phyloP scores from a whole-genome alignment of 2,113 vertebrate species.

The Dipodomys ordii region DNA sequence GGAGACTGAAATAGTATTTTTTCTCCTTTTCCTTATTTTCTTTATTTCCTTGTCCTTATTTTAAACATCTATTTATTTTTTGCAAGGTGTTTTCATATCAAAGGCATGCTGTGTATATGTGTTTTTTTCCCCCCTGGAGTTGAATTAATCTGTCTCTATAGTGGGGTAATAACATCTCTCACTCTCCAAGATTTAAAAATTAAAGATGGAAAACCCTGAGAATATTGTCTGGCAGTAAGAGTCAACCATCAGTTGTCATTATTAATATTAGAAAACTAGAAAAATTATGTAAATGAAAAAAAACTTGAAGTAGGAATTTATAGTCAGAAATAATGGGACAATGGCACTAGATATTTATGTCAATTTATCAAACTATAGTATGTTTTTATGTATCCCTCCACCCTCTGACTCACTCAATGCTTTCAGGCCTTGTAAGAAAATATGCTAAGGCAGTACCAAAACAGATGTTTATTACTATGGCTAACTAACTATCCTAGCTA shows the following conservation, averaged over 20 bases:
- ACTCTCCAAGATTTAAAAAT: neutral
- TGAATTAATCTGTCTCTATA: neutral
- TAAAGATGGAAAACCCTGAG: neutral
- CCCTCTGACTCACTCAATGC: neutral
- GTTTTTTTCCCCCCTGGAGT: neutral
- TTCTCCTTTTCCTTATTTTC: neutral
- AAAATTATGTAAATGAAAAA: neutral
- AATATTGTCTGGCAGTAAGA: neutral
- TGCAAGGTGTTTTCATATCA: neutral
- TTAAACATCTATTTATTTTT: neutral
- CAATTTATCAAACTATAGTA: neutral
- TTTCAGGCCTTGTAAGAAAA: neutral
- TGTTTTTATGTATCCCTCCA: neutral
- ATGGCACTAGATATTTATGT: neutral
- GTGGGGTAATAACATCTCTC: neutral
- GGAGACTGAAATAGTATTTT: neutral
- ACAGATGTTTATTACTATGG: constrained; percentile 8
- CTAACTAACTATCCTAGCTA: constrained; percentile 51
- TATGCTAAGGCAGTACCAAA: neutral
- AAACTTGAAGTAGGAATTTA: neutral
- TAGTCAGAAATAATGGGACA: neutral
- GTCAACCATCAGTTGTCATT: neutral
- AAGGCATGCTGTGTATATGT: neutral
- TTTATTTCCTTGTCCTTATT: neutral
- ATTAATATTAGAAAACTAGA: constrained; percentile 14